Evolutionary conservation across 2,797 vertebrate species (phyloP).

Genomic region (Pristis pectinata): DNA sequence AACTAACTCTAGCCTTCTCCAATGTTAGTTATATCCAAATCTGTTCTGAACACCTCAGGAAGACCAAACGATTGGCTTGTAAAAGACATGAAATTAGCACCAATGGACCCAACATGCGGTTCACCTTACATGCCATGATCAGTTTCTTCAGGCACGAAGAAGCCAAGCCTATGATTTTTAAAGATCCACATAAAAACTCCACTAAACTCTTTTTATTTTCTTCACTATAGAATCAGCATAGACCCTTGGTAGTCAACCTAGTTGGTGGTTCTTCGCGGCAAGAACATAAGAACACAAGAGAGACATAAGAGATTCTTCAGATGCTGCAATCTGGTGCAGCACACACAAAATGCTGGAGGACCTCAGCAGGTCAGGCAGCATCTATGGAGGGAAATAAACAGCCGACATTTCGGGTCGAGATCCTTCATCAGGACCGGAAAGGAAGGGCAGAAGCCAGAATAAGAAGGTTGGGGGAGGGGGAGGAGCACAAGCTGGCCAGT

Average conservation of each 20-base stretch:
- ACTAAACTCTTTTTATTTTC: background rate
- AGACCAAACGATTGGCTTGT: background rate
- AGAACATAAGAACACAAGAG: no score
- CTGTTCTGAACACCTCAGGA: background rate
- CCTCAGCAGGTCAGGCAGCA: no score
- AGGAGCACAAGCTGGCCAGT: no score
- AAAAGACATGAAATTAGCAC: background rate
- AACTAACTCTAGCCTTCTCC: background rate
- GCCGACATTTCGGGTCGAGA: no score
- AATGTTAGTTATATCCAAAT: background rate
- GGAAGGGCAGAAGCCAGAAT: no score
- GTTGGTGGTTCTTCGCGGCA: no score
- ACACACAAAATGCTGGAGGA: no score
- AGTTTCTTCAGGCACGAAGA: background rate
- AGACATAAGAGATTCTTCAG: no score
- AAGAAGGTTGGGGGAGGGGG: no score
- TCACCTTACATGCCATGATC: background rate
- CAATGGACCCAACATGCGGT: background rate
- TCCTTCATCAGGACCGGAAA: no score
- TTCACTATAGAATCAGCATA: background rate
- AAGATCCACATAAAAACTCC: background rate
- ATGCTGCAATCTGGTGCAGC: no score
- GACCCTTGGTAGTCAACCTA: background rate
- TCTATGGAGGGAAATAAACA: no score
- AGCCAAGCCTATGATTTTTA: background rate